Base-by-base conservation (phyloP, 2,113 vertebrate species). In the Atlantisia rogersi region DNA sequence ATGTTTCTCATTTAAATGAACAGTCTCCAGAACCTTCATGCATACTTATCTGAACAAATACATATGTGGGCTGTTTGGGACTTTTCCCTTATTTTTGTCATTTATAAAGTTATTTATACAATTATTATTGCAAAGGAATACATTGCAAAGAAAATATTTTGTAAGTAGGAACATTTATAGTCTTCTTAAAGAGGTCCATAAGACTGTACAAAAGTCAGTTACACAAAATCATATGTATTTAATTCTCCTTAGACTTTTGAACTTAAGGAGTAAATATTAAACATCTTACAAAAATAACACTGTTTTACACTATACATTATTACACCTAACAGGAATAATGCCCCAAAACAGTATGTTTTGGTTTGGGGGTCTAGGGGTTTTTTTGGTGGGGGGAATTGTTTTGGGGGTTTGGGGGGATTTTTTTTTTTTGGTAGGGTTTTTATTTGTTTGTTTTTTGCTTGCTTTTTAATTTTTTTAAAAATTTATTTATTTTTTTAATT, bases 61-160 rank as follows among this genome's bases (percentile, higher is more conserved):
- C 32, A 75, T 74, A 29, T 10, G n/a, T 10, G 24, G 10, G 7
- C 32, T 71, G 7, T 46, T 83, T 55, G 12, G 15, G 5, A 3
- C 0, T 4, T 24, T 63, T 42, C 1, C 7, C 0, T 1, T 10
- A 0, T n/a, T 46, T 68, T 74, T 22, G 2, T 35, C 79, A 80
- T 37, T 46, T 58, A 19, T 58, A 64, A 86, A 22, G 3, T 22
- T 56, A 58, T 53, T 79, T 76, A 35, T 53, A 29, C 76, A 92
- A 79, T 68, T 2, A 3, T 81, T 44, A 70, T 32, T 62, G 11
- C 11, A 83, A 58, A 83, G 6, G 75, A 60, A 65, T 60, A 56
- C 21, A 65, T 25, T 44, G 3, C 13, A 40, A 62, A 77, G 2
- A 15, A 58, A 85, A 35, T 35, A 56, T 60, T 88, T 86, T 67